Evolutionary conservation across 2,113 vertebrate genomes (phyloP).

Genomic region (Isurus oxyrinchus): DNA sequence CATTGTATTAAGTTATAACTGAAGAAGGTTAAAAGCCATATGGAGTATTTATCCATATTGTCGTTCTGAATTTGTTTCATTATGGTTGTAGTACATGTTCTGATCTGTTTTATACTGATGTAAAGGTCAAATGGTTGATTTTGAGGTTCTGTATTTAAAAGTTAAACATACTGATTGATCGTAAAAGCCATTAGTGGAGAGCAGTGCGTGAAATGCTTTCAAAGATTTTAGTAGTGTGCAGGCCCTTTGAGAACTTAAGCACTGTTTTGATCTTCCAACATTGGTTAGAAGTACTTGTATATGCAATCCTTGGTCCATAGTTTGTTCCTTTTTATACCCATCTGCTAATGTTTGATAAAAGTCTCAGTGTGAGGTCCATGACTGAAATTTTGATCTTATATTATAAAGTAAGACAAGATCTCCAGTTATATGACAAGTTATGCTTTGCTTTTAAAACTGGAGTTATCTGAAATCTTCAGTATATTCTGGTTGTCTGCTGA

Average conservation of each 20-base stretch:
- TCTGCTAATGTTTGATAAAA: not conserved
- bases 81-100: not conserved
- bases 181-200: not conserved
- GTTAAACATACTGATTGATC: not conserved
- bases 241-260: not conserved
- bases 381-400: not conserved
- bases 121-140: not conserved
- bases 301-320: not conserved
- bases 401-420: not conserved
- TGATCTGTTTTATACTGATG: not conserved
- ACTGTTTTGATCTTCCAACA: not conserved
- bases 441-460: constrained; percentile 14
- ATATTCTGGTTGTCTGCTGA: not conserved
- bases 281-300: not conserved
- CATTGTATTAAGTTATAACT: not conserved
- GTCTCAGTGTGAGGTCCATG: not conserved
- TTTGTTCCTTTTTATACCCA: not conserved
- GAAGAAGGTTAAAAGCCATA: not conserved
- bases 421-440: not conserved
- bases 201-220: constrained; percentile 1
- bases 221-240: not conserved
- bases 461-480: constrained; percentile 2
- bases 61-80: not conserved
- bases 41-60: not conserved
- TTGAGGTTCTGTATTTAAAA: not conserved